Conservation (phyloP, 2,888 invertebrate species). For the Encarsia formosa region DNA sequence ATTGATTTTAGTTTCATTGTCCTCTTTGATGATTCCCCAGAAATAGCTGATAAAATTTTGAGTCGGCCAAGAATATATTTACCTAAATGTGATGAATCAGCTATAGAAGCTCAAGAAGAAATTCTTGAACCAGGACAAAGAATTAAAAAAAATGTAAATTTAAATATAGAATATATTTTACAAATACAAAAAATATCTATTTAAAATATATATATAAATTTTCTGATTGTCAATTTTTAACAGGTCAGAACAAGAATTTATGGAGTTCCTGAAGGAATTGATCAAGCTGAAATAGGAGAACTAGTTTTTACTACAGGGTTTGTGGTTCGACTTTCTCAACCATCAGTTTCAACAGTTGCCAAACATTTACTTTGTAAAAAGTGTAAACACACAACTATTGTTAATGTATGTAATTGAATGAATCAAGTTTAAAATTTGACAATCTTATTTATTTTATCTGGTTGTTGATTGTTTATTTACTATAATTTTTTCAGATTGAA, state of each 20-base stretch:
- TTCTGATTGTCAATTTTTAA: not conserved
- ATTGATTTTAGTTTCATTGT: conserved; percentile 60
- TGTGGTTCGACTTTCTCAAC: conserved; percentile 69
- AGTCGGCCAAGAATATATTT: conserved; percentile 62
- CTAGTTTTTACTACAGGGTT: conserved; percentile 60
- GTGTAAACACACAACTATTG: conserved; percentile 65
- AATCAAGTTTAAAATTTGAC: not conserved
- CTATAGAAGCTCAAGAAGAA: conserved; percentile 60
- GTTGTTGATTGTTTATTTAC: too few species aligned
- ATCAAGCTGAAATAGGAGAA: conserved; percentile 47
- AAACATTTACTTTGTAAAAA: conserved; percentile 71
- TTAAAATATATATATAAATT: not conserved
- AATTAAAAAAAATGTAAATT: conserved; percentile 59
- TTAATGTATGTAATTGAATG: conserved; percentile 54
- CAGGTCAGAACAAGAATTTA: conserved; percentile 43
- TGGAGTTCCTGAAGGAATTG: conserved; percentile 59
- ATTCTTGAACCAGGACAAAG: conserved; percentile 51
- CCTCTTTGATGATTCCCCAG: conserved; percentile 65
- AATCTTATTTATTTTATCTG: conserved; percentile 4
- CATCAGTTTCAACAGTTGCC: conserved; percentile 73
- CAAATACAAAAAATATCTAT: not conserved
- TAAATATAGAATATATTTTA: not conserved
- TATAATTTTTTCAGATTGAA: conserved; percentile 46
- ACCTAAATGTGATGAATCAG: conserved; percentile 61
- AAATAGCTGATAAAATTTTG: conserved; percentile 65